A percentile compares a stretch with the other conserved stretches of the same genome.
phyloP scores from a whole-genome alignment of 2,797 vertebrate genomes.

The Clamator glandarius region DNA sequence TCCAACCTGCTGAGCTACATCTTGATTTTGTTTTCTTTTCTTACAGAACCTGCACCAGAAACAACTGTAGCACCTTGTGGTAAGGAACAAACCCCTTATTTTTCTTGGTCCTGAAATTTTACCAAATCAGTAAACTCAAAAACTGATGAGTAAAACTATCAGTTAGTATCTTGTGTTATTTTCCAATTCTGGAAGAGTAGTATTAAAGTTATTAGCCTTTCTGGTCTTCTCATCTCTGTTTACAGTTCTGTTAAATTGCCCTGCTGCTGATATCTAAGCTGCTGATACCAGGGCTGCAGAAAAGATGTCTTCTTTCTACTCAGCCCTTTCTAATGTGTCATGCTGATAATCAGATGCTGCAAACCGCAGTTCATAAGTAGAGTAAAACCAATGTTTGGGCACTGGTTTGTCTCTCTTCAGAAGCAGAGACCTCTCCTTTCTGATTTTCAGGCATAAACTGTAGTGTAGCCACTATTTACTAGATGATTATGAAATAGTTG shows the following conservation, averaged over 20 bases:
- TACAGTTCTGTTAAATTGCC: background rate
- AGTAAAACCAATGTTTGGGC: background rate
- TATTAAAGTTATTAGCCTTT: background rate
- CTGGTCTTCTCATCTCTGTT: background rate
- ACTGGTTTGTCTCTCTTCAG: background rate
- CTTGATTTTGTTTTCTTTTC: background rate
- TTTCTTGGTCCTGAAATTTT: background rate
- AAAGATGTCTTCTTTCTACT: background rate
- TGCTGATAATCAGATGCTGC: background rate
- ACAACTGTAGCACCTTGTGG: background rate
- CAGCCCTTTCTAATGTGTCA: background rate
- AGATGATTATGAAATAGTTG: background rate
- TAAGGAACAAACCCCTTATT: slow-evolving; percentile 22
- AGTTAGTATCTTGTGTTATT: background rate
- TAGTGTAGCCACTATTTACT: background rate
- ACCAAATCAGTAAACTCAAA: background rate
- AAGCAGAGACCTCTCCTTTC: background rate
- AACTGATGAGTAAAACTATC: background rate
- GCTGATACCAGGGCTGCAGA: background rate
- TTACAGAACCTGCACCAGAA: background rate
- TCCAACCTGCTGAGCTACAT: background rate
- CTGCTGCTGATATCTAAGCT: background rate
- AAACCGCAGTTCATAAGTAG: background rate
- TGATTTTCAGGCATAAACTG: background rate
- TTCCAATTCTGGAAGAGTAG: background rate